phyloP scores from a whole-genome alignment of 2,888 invertebrate genomes.

The Muschampia plurimacula region DNA sequence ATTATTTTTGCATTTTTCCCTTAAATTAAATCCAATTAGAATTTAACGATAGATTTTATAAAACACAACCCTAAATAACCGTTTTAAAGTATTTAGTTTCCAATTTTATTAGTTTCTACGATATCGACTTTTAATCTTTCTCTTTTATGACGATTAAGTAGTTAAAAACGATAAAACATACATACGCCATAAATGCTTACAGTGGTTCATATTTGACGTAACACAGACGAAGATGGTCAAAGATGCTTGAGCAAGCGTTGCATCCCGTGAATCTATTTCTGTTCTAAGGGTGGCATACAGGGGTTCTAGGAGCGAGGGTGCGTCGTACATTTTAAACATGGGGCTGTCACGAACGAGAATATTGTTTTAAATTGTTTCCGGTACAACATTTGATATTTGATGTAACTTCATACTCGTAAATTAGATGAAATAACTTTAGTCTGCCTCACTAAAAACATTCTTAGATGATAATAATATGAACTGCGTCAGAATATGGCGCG shows the following conservation, averaged over 20 bases:
- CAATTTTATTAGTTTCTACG: too few relatives aligned
- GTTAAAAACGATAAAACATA: background rate
- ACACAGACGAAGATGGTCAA: background rate
- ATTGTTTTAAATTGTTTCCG: constrained; percentile 12
- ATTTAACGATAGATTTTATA: too few relatives aligned
- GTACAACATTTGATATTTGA: constrained; percentile 1
- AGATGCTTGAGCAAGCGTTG: background rate
- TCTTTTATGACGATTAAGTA: background rate
- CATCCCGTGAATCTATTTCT: constrained; percentile 17
- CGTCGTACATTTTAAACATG: background rate
- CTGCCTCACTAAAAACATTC: background rate
- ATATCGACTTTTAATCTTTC: background rate
- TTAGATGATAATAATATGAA: too few relatives aligned
- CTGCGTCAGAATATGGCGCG: too few relatives aligned
- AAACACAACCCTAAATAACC: too few relatives aligned
- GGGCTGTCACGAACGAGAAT: background rate
- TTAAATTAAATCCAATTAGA: too few relatives aligned
- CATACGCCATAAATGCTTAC: background rate
- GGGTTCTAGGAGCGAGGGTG: constrained; percentile 6
- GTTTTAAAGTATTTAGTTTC: too few relatives aligned
- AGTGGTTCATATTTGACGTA: constrained; percentile 1
- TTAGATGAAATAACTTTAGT: background rate
- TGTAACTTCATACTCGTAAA: background rate
- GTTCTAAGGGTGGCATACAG: background rate
- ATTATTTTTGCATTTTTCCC: too few relatives aligned